A percentile compares a stretch with the other conserved stretches of the same genome.
Evolutionary conservation across 1,140 invertebrate genomes (phyloP).

Genomic region (Sesamia nonagrioides): DNA sequence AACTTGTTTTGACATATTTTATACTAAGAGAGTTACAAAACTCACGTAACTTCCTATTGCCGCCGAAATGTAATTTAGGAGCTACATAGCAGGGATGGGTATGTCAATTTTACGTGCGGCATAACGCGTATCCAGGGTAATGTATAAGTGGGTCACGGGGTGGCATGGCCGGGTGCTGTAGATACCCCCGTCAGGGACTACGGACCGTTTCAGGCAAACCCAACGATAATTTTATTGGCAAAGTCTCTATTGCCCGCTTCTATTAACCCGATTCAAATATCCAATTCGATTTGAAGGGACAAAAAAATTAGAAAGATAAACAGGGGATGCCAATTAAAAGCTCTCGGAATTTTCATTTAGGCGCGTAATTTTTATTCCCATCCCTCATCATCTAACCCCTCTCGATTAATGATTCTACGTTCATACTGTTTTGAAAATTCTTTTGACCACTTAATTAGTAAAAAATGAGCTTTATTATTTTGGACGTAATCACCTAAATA

Average conservation of each 20-base stretch:
- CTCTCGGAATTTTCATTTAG: background rate
- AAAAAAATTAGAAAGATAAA: conserved; percentile 36
- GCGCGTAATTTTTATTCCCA: background rate
- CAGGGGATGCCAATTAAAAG: conserved; percentile 34
- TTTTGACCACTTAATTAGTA: background rate
- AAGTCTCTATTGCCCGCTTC: conserved; percentile 39
- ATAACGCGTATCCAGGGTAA: conserved; percentile 38
- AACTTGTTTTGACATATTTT: background rate
- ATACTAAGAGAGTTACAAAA: background rate
- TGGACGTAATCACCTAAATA: background rate
- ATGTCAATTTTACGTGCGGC: conserved; percentile 42
- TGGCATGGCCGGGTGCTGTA: conserved; percentile 3
- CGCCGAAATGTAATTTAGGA: conserved; percentile 2
- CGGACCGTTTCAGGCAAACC: conserved; percentile 38
- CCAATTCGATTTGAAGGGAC: conserved; percentile 35
- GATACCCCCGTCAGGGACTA: conserved; percentile 12
- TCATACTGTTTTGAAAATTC: background rate
- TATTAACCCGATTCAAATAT: conserved; percentile 46
- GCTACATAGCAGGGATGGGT: conserved; percentile 23
- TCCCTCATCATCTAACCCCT: no score
- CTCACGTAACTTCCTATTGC: conserved; percentile 3
- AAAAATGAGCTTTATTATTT: conserved; percentile 5
- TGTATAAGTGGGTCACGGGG: conserved; percentile 47
- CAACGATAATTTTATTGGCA: conserved; percentile 48
- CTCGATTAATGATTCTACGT: conserved; percentile 14